Evolutionary conservation across 1,140 invertebrate genomes (phyloP).

Genomic region (Drosophila equinoxialis): DNA sequence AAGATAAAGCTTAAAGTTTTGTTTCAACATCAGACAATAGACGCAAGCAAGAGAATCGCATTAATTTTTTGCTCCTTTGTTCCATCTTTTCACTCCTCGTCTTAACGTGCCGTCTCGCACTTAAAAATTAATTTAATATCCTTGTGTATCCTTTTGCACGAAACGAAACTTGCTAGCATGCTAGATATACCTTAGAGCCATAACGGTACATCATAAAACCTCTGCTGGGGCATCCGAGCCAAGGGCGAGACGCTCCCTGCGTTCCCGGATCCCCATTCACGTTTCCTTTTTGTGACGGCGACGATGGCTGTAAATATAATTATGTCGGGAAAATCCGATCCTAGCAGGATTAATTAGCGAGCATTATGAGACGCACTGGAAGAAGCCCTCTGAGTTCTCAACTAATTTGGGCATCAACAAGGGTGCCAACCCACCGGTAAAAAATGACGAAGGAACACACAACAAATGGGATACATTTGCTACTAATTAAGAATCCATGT

Average conservation of each 20-base stretch:
- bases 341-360: conserved; percentile 82
- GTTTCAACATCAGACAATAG: conserved; percentile 63
- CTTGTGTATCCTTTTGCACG: conserved; percentile 69
- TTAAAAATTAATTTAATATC: conserved; percentile 82
- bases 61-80: conserved; percentile 54
- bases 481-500: conserved; percentile 83
- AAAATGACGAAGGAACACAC: conserved; percentile 29
- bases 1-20: conserved; percentile 66
- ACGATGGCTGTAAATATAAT: conserved; percentile 77
- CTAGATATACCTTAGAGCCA: conserved; percentile 48
- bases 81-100: conserved; percentile 32
- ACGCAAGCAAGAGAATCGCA: conserved; percentile 71
- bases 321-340: conserved; percentile 81
- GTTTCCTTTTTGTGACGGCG: conserved; percentile 28
- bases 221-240: conserved; percentile 16
- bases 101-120: conserved; percentile 55
- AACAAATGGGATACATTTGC: conserved; percentile 73
- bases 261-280: conserved; percentile 21
- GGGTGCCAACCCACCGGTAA: conserved; percentile 47
- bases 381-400: conserved; percentile 51
- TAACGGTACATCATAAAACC: conserved; percentile 60
- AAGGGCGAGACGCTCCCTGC: conserved; percentile 28
- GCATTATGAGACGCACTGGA: conserved; percentile 74
- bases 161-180: conserved; percentile 47
- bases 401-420: conserved; percentile 45